Percentiles rank a stretch among this genome's conserved stretches.
Conservation (phyloP, 2,113 vertebrate genomes). For the Proterorhinus semilunaris region DNA sequence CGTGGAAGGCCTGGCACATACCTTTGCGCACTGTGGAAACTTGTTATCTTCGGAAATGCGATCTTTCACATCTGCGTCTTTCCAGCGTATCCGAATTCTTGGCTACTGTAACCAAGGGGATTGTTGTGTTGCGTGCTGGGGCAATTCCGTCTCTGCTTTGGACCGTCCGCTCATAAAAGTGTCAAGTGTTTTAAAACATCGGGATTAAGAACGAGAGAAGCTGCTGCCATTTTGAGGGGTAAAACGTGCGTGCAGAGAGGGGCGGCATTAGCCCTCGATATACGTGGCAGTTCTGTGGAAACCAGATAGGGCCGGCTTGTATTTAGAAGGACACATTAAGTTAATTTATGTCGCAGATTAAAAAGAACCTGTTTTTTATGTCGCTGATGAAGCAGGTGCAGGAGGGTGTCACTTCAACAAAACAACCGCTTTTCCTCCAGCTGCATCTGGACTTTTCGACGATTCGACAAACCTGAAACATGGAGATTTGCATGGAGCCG, state of each 20-base stretch:
- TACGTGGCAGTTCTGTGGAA: constrained; percentile 48
- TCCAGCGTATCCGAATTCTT: constrained; percentile 57
- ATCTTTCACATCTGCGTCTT: constrained; percentile 74
- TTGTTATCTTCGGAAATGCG: constrained; percentile 73
- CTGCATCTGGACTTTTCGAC: constrained; percentile 6
- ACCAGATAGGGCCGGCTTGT: constrained; percentile 69
- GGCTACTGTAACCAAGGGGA: constrained; percentile 75
- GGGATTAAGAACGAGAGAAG: constrained; percentile 65
- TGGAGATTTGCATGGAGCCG: background rate
- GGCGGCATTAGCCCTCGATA: constrained; percentile 72
- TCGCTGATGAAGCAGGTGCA: constrained; percentile 71
- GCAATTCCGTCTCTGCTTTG: constrained; percentile 60
- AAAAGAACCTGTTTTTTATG: constrained; percentile 63
- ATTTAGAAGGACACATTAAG: constrained; percentile 65
- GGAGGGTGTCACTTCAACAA: constrained; percentile 25
- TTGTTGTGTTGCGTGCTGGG: constrained; percentile 67
- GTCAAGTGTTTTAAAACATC: constrained; percentile 73
- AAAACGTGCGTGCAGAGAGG: constrained; percentile 67
- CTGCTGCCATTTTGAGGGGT: constrained; percentile 60
- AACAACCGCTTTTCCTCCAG: constrained; percentile 28
- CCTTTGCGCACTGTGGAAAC: constrained; percentile 57
- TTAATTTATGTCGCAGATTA: constrained; percentile 74
- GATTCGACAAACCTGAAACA: background rate
- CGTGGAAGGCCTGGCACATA: constrained; percentile 47
- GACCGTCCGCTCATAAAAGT: constrained; percentile 75